Conservation (phyloP, 2,888 invertebrate genomes). For the Phalera bucephala region DNA sequence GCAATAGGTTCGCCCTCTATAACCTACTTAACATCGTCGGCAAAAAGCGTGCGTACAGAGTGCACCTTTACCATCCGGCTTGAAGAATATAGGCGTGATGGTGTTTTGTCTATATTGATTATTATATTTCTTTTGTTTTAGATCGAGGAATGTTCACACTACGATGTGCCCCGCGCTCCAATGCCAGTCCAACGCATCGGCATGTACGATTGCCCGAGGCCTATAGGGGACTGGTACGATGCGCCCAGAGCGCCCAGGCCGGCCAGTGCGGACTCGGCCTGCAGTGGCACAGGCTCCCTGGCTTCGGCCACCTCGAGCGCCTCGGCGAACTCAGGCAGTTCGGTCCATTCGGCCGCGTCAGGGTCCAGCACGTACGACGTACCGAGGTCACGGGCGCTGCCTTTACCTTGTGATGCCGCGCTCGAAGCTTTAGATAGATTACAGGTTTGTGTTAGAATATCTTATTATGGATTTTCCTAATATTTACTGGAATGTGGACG, state of each 20-base stretch:
- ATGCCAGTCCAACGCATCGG: constrained; percentile 87
- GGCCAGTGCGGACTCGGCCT: constrained; percentile 82
- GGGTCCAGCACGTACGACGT: constrained; percentile 78
- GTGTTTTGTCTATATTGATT: no score
- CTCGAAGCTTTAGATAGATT: constrained; percentile 74
- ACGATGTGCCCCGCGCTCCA: constrained; percentile 77
- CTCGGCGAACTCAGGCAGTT: constrained; percentile 76
- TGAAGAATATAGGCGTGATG: no score
- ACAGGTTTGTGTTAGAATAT: constrained; percentile 80
- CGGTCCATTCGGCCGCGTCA: constrained; percentile 67
- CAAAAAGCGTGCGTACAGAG: no score
- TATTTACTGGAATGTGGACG: no score
- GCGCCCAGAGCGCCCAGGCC: constrained; percentile 75
- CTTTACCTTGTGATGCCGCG: constrained; percentile 76
- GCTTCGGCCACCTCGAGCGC: constrained; percentile 76
- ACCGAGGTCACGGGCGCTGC: constrained; percentile 70
- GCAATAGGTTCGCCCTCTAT: no score
- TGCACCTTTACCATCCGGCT: no score
- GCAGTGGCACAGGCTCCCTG: constrained; percentile 79
- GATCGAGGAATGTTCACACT: constrained; percentile 78
- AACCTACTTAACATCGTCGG: no score
- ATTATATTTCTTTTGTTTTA: no score
- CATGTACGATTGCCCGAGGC: constrained; percentile 85
- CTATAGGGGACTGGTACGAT: constrained; percentile 72
- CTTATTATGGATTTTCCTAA: no score